These are phyloP conservation scores for Omphaloscelis lunosa DNA, from an alignment of 2,888 invertebrate species.

Conservation along the genomic window DNA sequence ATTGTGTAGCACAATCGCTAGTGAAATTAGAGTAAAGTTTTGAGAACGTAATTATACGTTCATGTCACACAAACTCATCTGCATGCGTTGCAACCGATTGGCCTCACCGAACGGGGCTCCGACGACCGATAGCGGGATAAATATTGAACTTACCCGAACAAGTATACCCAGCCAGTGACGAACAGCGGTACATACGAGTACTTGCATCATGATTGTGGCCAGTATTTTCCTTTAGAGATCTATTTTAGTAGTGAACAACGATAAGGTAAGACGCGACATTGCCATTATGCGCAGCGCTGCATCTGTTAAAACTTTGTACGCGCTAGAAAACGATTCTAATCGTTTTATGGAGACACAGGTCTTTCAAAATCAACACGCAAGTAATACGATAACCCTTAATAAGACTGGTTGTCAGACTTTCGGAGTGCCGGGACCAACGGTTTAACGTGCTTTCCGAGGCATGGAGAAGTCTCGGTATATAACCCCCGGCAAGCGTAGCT, in stretches of 20 bases:
- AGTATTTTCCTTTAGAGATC: background rate
- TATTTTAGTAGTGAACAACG: background rate
- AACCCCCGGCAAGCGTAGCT: too few relatives aligned
- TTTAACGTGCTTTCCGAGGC: too few relatives aligned
- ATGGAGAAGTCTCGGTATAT: too few relatives aligned
- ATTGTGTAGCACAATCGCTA: background rate
- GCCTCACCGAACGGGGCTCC: slow-evolving; percentile 19
- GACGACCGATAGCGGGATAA: slow-evolving; percentile 30
- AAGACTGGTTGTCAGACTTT: too few relatives aligned
- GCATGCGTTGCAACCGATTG: slow-evolving; percentile 39
- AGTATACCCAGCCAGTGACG: slow-evolving; percentile 19
- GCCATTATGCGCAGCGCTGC: background rate
- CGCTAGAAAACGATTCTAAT: background rate
- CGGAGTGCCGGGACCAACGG: too few relatives aligned
- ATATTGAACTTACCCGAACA: slow-evolving; percentile 49
- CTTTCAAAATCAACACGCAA: background rate
- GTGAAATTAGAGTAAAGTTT: slow-evolving; percentile 5
- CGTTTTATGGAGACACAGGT: background rate
- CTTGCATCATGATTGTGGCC: slow-evolving; percentile 17
- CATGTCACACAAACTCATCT: slow-evolving; percentile 44
- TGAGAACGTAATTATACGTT: slow-evolving; percentile 23
- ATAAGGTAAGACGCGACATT: background rate
- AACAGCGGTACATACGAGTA: slow-evolving; percentile 3
- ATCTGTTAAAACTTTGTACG: background rate
- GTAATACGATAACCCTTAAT: too few relatives aligned